Base-by-base conservation (phyloP, 2,797 vertebrate species). In the Diplodus puntazzo region DNA sequence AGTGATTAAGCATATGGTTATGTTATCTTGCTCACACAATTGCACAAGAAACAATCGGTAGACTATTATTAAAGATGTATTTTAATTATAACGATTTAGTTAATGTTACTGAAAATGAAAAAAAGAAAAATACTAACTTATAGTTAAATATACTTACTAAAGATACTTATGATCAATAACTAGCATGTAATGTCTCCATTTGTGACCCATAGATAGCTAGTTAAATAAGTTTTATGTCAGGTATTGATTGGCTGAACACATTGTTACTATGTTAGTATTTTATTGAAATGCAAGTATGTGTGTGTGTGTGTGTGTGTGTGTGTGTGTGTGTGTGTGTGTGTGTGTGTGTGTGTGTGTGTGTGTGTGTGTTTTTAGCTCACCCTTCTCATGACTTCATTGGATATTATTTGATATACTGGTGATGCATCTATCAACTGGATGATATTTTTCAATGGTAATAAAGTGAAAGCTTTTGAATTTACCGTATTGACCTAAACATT, bases 391-490 rank as follows among this genome's bases (percentile, higher is more conserved):
- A 50, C 21, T 25, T 39, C 5, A 43, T 63, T 30, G 1, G 30
- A 34, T 8, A 34, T 34, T 8, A 34, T 34, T 34, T 34, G 30
- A 34, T 34, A 34, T 50, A 30, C 17, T 77, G 27, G 52, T 39
- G 58, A 34, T 34, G 16, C 9, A 54, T 43, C 27, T 5, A 43
- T 1, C 50, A 27, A 25, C 18, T 52, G 16, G 42, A 1, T 73
- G 60, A 58, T 66, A 3, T 67, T 61, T 30, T 23, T 55, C 50
- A 69, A 34, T 46, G 63, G 17, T 14, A 10, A 73, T 42, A 0
- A 23, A 39, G 34, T 66, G 10, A 73, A 55, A 55, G 17, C 21
- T 61, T 16, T 13, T 62, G 50, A 46, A 52, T 64, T 53, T 52
- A 65, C 60, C n/a, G 64, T 27, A 14, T 23, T 25, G 55, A 11